Evolutionary conservation across 2,797 vertebrate species (phyloP), one percentile per base, ranked within the genome.

Genomic region (Microctenopoma lineatum): DNA sequence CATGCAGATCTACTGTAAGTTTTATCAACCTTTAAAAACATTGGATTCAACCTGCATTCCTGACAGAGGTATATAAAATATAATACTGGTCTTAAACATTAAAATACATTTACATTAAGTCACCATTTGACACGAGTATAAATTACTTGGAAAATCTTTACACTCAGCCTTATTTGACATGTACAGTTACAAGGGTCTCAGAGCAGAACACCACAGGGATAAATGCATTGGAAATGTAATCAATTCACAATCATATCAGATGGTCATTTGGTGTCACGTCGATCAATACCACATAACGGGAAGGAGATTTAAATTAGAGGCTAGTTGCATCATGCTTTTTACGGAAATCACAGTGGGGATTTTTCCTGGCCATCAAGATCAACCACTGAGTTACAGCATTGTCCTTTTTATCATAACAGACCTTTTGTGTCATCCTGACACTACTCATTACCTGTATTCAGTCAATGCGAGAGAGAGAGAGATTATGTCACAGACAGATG

Each of bases 11-110:
- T 90, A 81, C 59, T 58, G 61, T 62, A 80, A 51, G 45, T 26
- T 61, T 62, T 70, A 65, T 81, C 77, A 77, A 65, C 64, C 83
- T 82, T 72, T 83, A 18, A 84, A 87, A 74, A 88, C 86, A 86
- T 56, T 69, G 61, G 80, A 71, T 59, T 76, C 57, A 85, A 48
- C 85, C 77, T 76, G 78, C 57, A 57, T 77, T 72, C 52, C 45
- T 16, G 47, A 80, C 59, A 85, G 72, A 75, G 64, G 74, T 61
- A 82, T 81, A 79, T 70, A 77, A 85, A 86, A 81, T 81, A 90
- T 83, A 88, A 89, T 87, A 91, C 77, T 83, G 81, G 86, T 88
- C 76, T 88, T 70, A 84, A 88, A 91, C 87, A 89, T 83, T 77
- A 77, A 86, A 83, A 69, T 80, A 90, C 87, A 90, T 60, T 79